phyloP scores from a whole-genome alignment of 2,888 invertebrate genomes.

The Protophormia terraenovae region DNA sequence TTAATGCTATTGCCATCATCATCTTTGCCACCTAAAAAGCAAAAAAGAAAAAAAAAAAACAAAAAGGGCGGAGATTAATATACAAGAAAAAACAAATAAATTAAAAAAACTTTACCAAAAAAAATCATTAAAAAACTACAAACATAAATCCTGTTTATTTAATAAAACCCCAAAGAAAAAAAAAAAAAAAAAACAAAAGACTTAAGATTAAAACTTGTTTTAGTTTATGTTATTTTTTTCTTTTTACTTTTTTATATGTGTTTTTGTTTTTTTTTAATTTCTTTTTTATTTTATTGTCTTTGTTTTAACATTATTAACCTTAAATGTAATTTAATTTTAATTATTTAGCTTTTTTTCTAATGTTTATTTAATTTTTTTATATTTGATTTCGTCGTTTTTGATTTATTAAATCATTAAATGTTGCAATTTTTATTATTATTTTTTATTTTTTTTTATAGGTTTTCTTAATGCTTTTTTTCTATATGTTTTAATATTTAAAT shows the following conservation, averaged over 20 bases:
- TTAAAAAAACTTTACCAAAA: background rate
- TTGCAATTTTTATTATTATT: too few species aligned
- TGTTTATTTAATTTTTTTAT: background rate
- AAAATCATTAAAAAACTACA: background rate
- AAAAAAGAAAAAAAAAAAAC: background rate
- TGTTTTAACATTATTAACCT: background rate
- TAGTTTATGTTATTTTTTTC: background rate
- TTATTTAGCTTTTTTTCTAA: conserved; percentile 11
- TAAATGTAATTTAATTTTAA: conserved; percentile 15
- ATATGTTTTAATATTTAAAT: background rate
- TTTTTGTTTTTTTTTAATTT: background rate
- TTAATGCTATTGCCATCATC: conserved; percentile 85
- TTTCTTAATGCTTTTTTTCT: too few species aligned
- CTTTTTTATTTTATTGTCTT: background rate
- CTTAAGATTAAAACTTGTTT: conserved; percentile 58
- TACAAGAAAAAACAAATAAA: background rate
- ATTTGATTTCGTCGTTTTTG: background rate
- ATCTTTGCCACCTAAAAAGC: conserved; percentile 89
- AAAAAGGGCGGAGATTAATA: conserved; percentile 63
- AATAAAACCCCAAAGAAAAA: background rate
- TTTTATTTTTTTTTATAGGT: background rate
- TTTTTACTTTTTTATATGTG: background rate
- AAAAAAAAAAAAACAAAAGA: conserved; percentile 54
- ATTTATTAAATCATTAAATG: conserved; percentile 11
- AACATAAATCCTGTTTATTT: background rate